Evolutionary conservation across 2,888 invertebrate genomes (phyloP), one percentile per base, ranked within the genome.

Genomic region (Drosophila nigritarsus): DNA sequence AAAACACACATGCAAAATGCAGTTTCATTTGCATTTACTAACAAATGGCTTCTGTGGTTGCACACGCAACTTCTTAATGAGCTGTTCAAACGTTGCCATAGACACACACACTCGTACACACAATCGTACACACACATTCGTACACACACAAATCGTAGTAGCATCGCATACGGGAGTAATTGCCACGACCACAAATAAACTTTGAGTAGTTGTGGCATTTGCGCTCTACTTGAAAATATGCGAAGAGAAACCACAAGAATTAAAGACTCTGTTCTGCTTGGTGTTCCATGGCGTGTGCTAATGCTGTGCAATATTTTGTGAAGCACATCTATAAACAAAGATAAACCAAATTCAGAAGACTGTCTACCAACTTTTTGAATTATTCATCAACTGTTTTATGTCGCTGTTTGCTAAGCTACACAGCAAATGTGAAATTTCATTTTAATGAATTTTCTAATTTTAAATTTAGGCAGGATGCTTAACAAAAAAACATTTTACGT

Each of bases 11-110:
- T 15, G n/a, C n/a, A 20, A 66, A 66, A 75, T 75, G 70, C 65
- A 70, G 72, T 70, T 75, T 72, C 73, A 79, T 84, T 82, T 81
- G 77, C 82, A 71, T 66, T 30, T 50, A 30, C 69, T 62, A 66
- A 55, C 69, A 65, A 71, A 82, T 77, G 64, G 65, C 63, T 65
- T 80, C 69, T 77, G 83, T 65, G 76, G 71, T 72, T 74, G 71
- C 76, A 75, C 67, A 60, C 65, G 56, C 70, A 73, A 63, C 58
- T 63, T 64, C 66, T 53, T 74, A 79, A 78, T 82, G 76, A 84
- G 79, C 73, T 73, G 67, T 54, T 53, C 78, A 73, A 66, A 48
- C 65, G 67, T 71, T 73, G 61, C 59, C 62, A 70, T 48, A 66
- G 59, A 27, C n/a, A 54, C 48, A 38, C 49, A 40, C 13, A 24